Base-by-base conservation (phyloP, 2,888 invertebrate genomes). In the Operophtera brumata region DNA sequence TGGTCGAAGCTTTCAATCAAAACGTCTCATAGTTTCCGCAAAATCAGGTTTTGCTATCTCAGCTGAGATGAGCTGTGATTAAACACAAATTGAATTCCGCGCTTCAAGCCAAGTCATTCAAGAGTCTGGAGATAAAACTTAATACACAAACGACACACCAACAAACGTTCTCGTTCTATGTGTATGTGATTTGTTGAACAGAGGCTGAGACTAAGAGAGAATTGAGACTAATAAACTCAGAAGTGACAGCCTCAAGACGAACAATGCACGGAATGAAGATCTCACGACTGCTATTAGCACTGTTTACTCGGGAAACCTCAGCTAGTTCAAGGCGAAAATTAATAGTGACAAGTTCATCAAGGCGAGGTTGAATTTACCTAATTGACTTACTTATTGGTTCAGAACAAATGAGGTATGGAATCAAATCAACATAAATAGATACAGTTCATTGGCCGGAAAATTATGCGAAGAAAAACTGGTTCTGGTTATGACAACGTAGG, bases 291-390 rank as follows among this genome's bases (percentile, higher is more conserved):
- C 52, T 69, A 67, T 69, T 71, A 55, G 20, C 42, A 43, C 47
- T 36, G 51, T 47, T 49, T 49, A 46, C 60, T 61, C 57, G 50
- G 60, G 69, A 52, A 58, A 73, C 75, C 77, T 75, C n/a, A n/a
- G n/a, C 78, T 80, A 77, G 80, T 78, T 82, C 81, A 82, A 77
- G 78, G 75, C 64, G 54, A 55, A 57, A 58, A 54, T 58, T 52
- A 44, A 41, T 52, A 51, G 39, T 9, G 54, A 54, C 53, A 57
- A 59, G 54, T 56, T 62, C 58, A 64, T 57, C 45, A 51, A 56
- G 46, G 44, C 46, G 41, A 54, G 45, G 49, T 37, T 49, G 47
- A 12, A 45, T 44, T 39, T 47, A 20, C 20, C 20, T 20, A 40
- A 47, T 55, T 43, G 43, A 46, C 42, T 51, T 45, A 46, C 42